phyloP scores from a whole-genome alignment of 2,113 vertebrate species.

The Xenopus borealis region DNA sequence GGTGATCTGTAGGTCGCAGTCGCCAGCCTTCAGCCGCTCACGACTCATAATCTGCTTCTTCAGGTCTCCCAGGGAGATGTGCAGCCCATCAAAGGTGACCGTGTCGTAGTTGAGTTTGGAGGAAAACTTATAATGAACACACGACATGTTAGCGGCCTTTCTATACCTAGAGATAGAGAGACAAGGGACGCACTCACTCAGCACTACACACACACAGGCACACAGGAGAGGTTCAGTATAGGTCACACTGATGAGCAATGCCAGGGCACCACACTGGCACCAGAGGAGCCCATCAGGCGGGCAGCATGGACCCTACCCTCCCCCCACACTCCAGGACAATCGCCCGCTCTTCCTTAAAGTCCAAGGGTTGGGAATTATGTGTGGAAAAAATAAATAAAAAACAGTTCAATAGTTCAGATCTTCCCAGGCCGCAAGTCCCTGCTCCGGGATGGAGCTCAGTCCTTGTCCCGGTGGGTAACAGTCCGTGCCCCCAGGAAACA shows the following conservation, averaged over 20 bases:
- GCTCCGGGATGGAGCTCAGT: background rate
- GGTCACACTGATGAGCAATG: background rate
- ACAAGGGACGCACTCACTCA: conserved; percentile 46
- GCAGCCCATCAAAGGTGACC: conserved; percentile 88
- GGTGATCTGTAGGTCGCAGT: conserved; percentile 95
- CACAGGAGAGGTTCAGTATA: conserved; percentile 34
- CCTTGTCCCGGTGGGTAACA: background rate
- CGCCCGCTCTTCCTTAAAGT: background rate
- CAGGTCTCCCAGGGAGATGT: conserved; percentile 88
- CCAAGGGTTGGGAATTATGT: too few species aligned
- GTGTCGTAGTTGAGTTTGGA: conserved; percentile 95
- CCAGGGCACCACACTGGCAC: background rate
- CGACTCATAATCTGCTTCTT: conserved; percentile 94
- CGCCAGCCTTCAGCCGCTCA: conserved; percentile 87
- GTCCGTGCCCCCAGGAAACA: background rate
- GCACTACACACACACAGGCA: conserved; percentile 23
- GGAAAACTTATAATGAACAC: conserved; percentile 96
- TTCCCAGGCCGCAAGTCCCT: too few species aligned
- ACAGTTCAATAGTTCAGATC: too few species aligned
- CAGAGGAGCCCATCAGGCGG: conserved; percentile 45
- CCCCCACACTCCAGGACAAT: conserved; percentile 22
- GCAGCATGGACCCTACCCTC: conserved; percentile 45
- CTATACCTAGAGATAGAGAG: conserved; percentile 32
- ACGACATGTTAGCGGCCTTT: conserved; percentile 74
- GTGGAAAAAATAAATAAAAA: too few species aligned